Percentiles rank a stretch among this genome's conserved stretches.
phyloP scores from a whole-genome alignment of 2,113 vertebrate genomes.

The Calyptommatus sinebrachiatus region DNA sequence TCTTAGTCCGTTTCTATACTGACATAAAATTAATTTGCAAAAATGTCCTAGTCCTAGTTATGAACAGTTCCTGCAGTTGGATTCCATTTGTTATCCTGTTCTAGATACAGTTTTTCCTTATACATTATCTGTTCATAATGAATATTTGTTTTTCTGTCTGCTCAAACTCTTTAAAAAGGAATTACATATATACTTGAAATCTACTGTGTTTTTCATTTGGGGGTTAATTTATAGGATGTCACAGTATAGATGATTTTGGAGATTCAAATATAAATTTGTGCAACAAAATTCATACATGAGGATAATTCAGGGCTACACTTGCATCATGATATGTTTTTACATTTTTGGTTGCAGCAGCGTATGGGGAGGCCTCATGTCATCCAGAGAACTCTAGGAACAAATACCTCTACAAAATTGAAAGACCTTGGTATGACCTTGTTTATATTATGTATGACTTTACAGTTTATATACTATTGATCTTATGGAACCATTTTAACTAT shows the following conservation, averaged over 20 bases:
- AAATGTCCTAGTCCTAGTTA: no score
- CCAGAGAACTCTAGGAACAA: constrained; percentile 66
- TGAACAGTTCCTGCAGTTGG: no score
- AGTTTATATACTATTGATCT: fast-evolving
- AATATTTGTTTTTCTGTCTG: no score
- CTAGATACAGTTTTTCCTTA: no score
- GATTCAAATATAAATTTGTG: not conserved
- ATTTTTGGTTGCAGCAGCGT: constrained; percentile 68
- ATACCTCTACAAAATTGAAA: constrained; percentile 57
- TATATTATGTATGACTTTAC: not conserved
- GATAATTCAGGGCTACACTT: constrained; percentile 31
- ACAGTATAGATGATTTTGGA: not conserved
- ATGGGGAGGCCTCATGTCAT: constrained; percentile 75
- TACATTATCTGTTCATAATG: no score
- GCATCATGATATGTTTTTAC: constrained; percentile 10
- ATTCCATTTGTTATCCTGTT: no score
- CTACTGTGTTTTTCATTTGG: not conserved
- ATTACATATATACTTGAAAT: no score
- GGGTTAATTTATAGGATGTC: not conserved
- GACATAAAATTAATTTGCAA: no score
- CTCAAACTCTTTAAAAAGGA: no score
- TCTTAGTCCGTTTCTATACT: no score
- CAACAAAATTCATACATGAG: not conserved
- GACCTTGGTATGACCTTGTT: constrained; percentile 66
- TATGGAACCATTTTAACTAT: constrained; percentile 23